Conservation (phyloP, 2,113 vertebrate genomes). For the Synchiropus splendidus region DNA sequence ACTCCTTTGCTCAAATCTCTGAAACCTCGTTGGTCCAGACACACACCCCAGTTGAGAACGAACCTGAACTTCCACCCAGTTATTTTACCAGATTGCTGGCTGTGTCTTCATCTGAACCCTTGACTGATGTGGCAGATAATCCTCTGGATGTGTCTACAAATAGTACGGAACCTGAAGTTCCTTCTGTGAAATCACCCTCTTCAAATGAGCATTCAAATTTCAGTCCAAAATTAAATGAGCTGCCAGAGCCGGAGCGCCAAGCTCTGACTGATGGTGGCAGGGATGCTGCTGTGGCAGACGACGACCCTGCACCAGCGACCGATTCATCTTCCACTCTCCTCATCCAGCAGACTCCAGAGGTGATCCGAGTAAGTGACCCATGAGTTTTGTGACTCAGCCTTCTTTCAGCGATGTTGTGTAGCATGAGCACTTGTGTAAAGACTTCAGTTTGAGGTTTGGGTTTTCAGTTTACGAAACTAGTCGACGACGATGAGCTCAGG, state of each 20-base stretch:
- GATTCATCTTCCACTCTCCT: slow-evolving; percentile 73
- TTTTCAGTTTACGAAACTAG: no score
- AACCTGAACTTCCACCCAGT: slow-evolving; percentile 11
- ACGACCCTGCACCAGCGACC: slow-evolving; percentile 40
- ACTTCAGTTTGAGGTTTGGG: no score
- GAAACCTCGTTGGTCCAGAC: no score
- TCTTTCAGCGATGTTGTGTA: no score
- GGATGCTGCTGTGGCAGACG: slow-evolving; percentile 24
- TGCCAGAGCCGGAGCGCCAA: slow-evolving; percentile 10
- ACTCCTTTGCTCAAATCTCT: slow-evolving; percentile 7
- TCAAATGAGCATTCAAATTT: slow-evolving; percentile 4
- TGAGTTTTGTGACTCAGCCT: no score
- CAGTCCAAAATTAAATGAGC: no score
- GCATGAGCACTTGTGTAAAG: no score
- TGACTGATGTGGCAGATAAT: slow-evolving; percentile 5
- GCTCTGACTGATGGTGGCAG: slow-evolving; percentile 7
- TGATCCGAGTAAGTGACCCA: slow-evolving; percentile 85
- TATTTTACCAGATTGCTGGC: slow-evolving; percentile 4
- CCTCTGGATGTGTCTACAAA: slow-evolving; percentile 7
- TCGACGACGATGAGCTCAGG: no score
- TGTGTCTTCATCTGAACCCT: slow-evolving; percentile 12
- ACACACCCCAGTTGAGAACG: slow-evolving; percentile 7
- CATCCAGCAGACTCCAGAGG: slow-evolving; percentile 89
- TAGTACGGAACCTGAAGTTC: slow-evolving; percentile 2
- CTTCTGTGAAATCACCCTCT: slow-evolving; percentile 13